Evolutionary conservation across 2,113 vertebrate genomes (phyloP).

Genomic region (Leptosomus discolor): DNA sequence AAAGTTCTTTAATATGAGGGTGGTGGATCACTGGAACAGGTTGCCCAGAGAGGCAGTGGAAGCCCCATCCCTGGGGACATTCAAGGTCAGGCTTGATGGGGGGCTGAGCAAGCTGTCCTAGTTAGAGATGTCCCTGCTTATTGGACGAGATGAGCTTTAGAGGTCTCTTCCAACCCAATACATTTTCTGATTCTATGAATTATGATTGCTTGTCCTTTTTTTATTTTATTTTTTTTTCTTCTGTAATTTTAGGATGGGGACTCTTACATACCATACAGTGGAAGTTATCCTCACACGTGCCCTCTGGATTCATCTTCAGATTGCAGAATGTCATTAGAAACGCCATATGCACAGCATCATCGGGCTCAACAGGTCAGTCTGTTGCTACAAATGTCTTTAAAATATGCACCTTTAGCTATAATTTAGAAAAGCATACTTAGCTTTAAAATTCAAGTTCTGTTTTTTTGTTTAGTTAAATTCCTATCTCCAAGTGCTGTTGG

Average conservation of each 20-base stretch:
- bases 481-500: not conserved
- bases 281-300: not conserved
- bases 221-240: not conserved
- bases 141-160: no score
- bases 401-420: not conserved
- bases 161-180: no score
- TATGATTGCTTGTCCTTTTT: not conserved
- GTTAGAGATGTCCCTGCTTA: no score
- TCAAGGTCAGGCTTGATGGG: no score
- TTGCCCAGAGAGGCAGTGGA: no score
- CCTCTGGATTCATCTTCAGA: slow-evolving; percentile 20
- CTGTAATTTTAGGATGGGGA: slow-evolving; percentile 53
- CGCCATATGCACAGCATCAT: not conserved
- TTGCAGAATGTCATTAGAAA: slow-evolving; percentile 22
- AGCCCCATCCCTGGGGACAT: no score
- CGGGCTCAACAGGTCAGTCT: slow-evolving; percentile 56
- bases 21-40: no score
- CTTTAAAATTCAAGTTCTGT: not conserved
- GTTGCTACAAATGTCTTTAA: not conserved
- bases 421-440: not conserved
- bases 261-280: not conserved
- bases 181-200: no score
- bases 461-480: not conserved
- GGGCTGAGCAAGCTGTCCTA: no score
- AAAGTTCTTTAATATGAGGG: no score